phyloP scores from a whole-genome alignment of 2,888 invertebrate genomes.

The Stenoptilia bipunctidactyla region DNA sequence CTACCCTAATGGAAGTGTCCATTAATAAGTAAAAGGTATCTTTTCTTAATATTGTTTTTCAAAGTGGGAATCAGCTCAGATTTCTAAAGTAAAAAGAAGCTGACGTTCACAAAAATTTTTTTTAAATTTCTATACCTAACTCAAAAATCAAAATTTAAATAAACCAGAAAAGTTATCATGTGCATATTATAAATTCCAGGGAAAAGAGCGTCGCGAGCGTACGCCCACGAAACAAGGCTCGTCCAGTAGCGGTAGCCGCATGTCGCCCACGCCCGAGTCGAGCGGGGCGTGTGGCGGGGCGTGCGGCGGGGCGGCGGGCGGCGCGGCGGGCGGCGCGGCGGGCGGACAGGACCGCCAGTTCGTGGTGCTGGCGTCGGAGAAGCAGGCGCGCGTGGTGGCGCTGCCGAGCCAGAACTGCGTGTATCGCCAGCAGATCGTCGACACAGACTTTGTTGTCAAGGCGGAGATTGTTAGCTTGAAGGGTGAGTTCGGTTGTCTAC shows the following conservation, averaged over 20 bases:
- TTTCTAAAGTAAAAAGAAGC: too few species aligned
- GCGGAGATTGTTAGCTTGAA: constrained; percentile 93
- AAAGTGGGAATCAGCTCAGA: too few species aligned
- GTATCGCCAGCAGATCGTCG: constrained; percentile 92
- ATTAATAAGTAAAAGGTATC: too few species aligned
- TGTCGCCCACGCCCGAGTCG: constrained; percentile 80
- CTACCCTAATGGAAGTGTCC: background rate
- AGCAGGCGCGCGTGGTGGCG: constrained; percentile 93
- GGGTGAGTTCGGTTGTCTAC: too few species aligned
- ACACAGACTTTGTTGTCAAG: constrained; percentile 93
- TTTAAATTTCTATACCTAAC: too few species aligned
- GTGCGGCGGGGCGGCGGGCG: constrained; percentile 35
- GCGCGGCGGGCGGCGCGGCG: constrained; percentile 33
- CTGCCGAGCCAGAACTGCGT: constrained; percentile 96
- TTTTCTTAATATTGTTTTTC: too few species aligned
- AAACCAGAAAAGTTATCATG: background rate
- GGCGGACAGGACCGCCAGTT: constrained; percentile 86
- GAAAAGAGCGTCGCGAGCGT: constrained; percentile 53
- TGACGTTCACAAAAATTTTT: too few species aligned
- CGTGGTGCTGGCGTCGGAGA: constrained; percentile 93
- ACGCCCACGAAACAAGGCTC: constrained; percentile 75
- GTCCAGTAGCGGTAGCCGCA: constrained; percentile 74
- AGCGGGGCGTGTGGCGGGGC: constrained; percentile 39
- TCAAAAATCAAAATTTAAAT: background rate
- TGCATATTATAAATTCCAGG: constrained; percentile 26